phyloP scores from a whole-genome alignment of 2,113 vertebrate genomes.

The Chunga burmeisteri region DNA sequence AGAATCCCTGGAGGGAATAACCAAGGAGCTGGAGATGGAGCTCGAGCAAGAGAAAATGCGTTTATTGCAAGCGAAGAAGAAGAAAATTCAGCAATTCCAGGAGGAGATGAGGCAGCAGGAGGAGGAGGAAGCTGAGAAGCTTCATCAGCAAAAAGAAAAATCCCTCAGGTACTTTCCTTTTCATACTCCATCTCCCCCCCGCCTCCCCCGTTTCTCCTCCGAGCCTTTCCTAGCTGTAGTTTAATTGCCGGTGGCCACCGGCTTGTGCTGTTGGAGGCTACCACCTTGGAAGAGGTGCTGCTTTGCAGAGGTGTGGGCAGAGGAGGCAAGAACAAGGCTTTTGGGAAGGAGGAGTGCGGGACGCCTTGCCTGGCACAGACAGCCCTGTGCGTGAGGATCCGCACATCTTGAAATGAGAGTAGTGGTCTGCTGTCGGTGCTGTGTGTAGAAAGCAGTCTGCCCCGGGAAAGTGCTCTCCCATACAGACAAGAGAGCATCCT shows the following conservation, averaged over 20 bases:
- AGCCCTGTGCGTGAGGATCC: rapidly evolving
- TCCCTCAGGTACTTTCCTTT: conserved; percentile 75
- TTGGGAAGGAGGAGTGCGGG: background rate
- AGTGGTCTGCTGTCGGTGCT: background rate
- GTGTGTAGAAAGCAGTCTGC: background rate
- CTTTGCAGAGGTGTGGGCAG: background rate
- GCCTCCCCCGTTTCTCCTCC: rapidly evolving
- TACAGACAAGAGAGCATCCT: background rate
- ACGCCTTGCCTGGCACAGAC: background rate
- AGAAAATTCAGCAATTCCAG: conserved; percentile 56
- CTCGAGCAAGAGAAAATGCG: conserved; percentile 26
- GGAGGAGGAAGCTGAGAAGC: conserved; percentile 69
- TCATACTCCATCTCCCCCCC: background rate
- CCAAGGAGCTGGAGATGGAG: conserved; percentile 22
- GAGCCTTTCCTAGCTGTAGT: background rate
- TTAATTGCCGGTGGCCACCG: background rate
- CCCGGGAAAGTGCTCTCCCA: background rate
- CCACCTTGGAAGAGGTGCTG: rapidly evolving
- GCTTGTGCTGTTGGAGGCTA: background rate
- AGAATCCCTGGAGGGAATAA: background rate
- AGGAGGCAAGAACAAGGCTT: background rate
- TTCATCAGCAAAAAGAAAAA: conserved; percentile 76
- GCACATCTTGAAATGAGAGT: rapidly evolving
- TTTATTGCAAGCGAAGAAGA: conserved; percentile 15
- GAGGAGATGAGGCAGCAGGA: conserved; percentile 66